Percentiles rank a stretch among this genome's conserved stretches.
Evolutionary conservation across 2,797 vertebrate species (phyloP).

Genomic region (Pagetopsis macropterus): DNA sequence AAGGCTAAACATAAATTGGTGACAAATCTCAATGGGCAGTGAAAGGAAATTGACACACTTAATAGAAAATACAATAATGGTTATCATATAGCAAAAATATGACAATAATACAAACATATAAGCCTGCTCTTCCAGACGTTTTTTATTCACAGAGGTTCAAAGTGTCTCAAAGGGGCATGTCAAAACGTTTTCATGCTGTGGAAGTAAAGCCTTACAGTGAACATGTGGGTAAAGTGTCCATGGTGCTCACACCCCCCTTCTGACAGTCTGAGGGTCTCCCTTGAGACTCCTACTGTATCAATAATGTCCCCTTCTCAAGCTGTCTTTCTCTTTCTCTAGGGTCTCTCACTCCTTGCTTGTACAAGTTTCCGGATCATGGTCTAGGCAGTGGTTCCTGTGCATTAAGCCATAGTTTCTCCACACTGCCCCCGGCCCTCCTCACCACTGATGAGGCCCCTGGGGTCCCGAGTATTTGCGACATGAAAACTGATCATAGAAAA

Average conservation of each 20-base stretch:
- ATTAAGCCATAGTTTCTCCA: constrained; percentile 88
- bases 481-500: constrained; percentile 93
- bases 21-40: not conserved
- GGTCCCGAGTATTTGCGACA: constrained; percentile 78
- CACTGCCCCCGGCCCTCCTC: constrained; percentile 91
- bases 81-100: not conserved
- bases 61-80: not conserved
- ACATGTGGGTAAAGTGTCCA: constrained; percentile 12
- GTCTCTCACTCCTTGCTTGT: constrained; percentile 92
- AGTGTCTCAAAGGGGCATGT: not conserved
- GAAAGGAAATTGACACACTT: not conserved
- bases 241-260: constrained; percentile 12
- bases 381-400: constrained; percentile 87
- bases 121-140: not conserved
- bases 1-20: not conserved
- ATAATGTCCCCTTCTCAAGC: constrained; percentile 2
- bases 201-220: constrained; percentile 23
- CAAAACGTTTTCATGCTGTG: not conserved
- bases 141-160: not conserved
- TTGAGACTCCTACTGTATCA: constrained; percentile 14
- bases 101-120: not conserved
- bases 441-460: constrained; percentile 83
- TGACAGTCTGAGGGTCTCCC: constrained; percentile 32
- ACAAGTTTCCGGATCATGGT: constrained; percentile 95
- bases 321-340: constrained; percentile 72